Evolutionary conservation across 2,113 vertebrate genomes (phyloP).

Genomic region (Meleagris gallopavo): DNA sequence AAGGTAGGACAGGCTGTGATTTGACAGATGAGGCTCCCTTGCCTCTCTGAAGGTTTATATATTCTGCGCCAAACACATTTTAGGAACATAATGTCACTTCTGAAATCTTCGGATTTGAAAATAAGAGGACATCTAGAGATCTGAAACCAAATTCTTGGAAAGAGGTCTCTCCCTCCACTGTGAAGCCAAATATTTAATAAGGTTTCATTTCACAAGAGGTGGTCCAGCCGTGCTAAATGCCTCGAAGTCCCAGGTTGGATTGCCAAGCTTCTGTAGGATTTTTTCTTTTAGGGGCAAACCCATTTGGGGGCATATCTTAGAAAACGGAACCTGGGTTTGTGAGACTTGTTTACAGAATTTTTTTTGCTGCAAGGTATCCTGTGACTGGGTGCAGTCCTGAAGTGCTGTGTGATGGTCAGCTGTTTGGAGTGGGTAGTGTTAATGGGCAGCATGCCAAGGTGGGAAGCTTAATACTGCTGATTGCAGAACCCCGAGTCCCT

Average conservation of each 20-base stretch:
- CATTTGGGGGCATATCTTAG: background rate
- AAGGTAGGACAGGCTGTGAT: background rate
- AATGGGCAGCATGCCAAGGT: background rate
- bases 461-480: background rate
- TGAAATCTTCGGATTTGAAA: slow-evolving; percentile 22
- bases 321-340: background rate
- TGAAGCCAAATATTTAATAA: slow-evolving; percentile 49
- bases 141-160: slow-evolving; percentile 45
- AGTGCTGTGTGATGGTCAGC: background rate
- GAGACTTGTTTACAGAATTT: background rate
- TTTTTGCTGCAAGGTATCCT: background rate
- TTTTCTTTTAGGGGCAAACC: background rate
- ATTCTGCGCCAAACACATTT: background rate
- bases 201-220: slow-evolving; percentile 46
- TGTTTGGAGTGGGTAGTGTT: background rate
- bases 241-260: background rate
- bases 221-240: background rate
- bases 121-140: background rate
- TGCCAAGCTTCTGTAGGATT: slow-evolving; percentile 8
- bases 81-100: slow-evolving; percentile 15
- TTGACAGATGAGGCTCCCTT: background rate
- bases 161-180: background rate
- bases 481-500: slow-evolving; percentile 45
- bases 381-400: background rate
- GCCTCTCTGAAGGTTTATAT: background rate